Conservation (phyloP, 30 jellyfish, hydroid and myxozoan genomes). For the Aurelia sp. region DNA sequence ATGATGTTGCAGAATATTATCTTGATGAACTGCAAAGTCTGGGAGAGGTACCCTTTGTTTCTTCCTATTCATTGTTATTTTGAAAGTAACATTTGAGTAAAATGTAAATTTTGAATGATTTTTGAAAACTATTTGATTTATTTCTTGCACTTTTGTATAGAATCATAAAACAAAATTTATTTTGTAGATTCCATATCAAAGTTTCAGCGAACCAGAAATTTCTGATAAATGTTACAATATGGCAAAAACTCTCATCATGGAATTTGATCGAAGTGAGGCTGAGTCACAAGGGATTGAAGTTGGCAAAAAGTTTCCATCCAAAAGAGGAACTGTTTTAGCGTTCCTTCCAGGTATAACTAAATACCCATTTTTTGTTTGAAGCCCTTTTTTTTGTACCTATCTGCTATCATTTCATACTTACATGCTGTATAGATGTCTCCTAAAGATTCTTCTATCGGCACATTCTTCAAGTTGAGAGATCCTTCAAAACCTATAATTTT, state of each 20-base stretch:
- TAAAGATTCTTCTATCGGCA: too few relatives aligned
- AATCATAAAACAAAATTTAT: too few relatives aligned
- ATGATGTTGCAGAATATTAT: slow-evolving; percentile 77
- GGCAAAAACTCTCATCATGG: slow-evolving; percentile 79
- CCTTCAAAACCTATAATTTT: too few relatives aligned
- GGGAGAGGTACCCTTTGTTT: slow-evolving; percentile 59
- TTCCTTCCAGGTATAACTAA: slow-evolving; percentile 88
- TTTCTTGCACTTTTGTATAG: neutral
- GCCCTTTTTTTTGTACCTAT: too few relatives aligned
- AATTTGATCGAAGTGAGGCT: slow-evolving; percentile 77
- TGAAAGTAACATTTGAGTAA: too few relatives aligned
- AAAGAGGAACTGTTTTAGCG: slow-evolving; percentile 94
- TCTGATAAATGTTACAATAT: slow-evolving; percentile 70
- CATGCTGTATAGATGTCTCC: too few relatives aligned
- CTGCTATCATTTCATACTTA: too few relatives aligned
- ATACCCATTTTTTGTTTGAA: too few relatives aligned
- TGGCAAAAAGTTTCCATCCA: slow-evolving; percentile 41
- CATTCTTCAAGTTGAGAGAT: too few relatives aligned
- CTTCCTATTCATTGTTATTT: too few relatives aligned
- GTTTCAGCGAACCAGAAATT: slow-evolving; percentile 79
- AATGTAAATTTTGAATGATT: neutral
- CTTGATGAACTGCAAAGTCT: slow-evolving; percentile 71
- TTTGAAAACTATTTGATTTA: neutral
- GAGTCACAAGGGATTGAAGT: slow-evolving; percentile 35
- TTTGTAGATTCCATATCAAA: slow-evolving; percentile 77